phyloP scores from a whole-genome alignment of 2,888 invertebrate species.

The Leucania comma region DNA sequence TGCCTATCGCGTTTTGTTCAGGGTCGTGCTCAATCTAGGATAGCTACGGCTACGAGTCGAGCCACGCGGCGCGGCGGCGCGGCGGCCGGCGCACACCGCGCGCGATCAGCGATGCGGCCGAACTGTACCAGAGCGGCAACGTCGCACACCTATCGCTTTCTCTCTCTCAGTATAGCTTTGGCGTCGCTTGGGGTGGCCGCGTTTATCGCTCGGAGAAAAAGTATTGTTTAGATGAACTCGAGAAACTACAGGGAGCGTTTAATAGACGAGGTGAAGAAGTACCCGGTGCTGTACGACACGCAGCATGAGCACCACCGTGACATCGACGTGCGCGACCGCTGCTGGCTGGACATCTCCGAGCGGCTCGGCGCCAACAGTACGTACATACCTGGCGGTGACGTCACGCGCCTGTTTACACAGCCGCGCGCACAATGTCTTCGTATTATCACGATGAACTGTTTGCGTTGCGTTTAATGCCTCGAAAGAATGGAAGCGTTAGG shows the following conservation, averaged over 20 bases:
- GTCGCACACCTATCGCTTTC: slow-evolving; percentile 73
- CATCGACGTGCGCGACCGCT: slow-evolving; percentile 84
- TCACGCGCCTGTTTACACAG: background rate
- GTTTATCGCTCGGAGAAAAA: slow-evolving; percentile 54
- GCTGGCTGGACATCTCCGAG: slow-evolving; percentile 86
- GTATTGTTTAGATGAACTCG: slow-evolving; percentile 67
- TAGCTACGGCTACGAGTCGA: background rate
- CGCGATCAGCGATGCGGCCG: slow-evolving; percentile 76
- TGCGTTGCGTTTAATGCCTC: background rate
- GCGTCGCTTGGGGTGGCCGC: slow-evolving; percentile 76
- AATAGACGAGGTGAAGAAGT: slow-evolving; percentile 86
- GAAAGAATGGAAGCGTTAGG: background rate
- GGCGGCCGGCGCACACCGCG: slow-evolving; percentile 73
- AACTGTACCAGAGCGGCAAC: slow-evolving; percentile 77
- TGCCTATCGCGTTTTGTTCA: slow-evolving; percentile 6
- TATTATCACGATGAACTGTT: background rate
- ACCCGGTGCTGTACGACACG: slow-evolving; percentile 86
- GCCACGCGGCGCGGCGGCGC: background rate
- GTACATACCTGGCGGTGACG: slow-evolving; percentile 19
- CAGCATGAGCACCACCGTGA: slow-evolving; percentile 85
- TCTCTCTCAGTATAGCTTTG: slow-evolving; percentile 85
- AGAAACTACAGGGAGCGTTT: slow-evolving; percentile 79
- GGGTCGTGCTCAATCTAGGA: slow-evolving; percentile 4
- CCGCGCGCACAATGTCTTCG: background rate
- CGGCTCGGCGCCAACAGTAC: slow-evolving; percentile 82